These are phyloP conservation scores for Eulemur rubriventer DNA, from an alignment of 2,797 vertebrate genomes.

Conservation along the genomic window DNA sequence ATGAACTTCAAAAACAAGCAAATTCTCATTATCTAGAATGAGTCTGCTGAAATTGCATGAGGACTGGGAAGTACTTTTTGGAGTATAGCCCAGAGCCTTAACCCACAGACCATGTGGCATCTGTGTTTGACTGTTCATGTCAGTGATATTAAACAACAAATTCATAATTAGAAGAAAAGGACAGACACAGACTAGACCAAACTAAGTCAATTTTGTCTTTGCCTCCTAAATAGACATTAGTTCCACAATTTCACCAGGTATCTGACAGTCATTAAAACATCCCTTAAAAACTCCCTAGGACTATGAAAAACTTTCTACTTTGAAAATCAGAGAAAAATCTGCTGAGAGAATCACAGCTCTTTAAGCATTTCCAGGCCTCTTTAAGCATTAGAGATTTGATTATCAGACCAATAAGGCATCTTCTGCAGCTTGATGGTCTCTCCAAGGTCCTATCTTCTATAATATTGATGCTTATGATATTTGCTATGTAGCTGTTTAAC, in stretches of 20 bases:
- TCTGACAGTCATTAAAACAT: not conserved
- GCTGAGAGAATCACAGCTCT: not conserved
- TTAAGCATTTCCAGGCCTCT: conserved; percentile 5
- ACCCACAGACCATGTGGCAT: not conserved
- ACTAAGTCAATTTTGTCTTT: not conserved
- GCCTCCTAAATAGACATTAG: not conserved
- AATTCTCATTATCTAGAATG: not conserved
- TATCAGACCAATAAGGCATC: conserved; percentile 52
- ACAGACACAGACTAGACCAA: not conserved
- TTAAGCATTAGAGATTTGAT: conserved; percentile 34
- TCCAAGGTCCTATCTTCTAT: conserved; percentile 53
- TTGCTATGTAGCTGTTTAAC: conserved; percentile 46
- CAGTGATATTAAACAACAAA: not conserved
- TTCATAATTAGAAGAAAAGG: not conserved
- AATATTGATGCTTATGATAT: conserved; percentile 48
- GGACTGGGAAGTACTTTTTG: not conserved
- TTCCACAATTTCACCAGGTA: not conserved
- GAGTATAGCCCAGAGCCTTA: not conserved
- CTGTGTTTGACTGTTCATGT: not conserved
- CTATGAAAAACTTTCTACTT: conserved; percentile 8
- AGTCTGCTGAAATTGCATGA: not conserved
- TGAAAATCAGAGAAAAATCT: conserved; percentile 44
- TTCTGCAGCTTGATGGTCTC: conserved; percentile 24
- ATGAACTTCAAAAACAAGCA: not conserved
- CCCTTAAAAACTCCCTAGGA: not conserved